A percentile compares a stretch with the other conserved stretches of the same genome.
Conservation (phyloP, 1,140 invertebrate genomes). For the Helicoverpa armigera region DNA sequence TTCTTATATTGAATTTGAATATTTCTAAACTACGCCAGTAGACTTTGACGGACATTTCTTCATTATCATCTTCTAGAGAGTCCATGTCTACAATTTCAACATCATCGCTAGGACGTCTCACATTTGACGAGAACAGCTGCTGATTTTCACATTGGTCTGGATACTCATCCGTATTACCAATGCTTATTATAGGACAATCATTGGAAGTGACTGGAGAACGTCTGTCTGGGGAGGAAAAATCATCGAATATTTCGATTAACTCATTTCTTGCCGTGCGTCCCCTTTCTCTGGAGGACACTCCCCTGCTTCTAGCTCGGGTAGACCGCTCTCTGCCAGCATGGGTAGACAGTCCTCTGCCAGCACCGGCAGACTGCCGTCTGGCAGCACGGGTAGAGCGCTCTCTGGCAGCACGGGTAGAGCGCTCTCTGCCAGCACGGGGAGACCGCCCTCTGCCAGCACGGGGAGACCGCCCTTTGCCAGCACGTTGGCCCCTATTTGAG, state of each 20-base stretch:
- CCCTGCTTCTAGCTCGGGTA: not conserved
- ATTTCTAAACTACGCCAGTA: slow-evolving; percentile 72
- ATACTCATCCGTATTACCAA: slow-evolving; percentile 77
- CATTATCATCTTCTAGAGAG: slow-evolving; percentile 66
- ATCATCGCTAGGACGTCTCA: slow-evolving; percentile 26
- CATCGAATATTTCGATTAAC: too few relatives aligned
- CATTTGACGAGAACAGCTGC: slow-evolving; percentile 61
- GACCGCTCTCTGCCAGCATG: not conserved
- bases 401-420: not conserved
- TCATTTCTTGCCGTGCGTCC: not conserved
- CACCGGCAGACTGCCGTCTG: not conserved
- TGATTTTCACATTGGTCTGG: slow-evolving; percentile 64
- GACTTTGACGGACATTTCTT: slow-evolving; percentile 77
- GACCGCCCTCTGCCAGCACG: too few relatives aligned
- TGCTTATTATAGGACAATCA: slow-evolving; percentile 59
- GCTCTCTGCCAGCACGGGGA: too few relatives aligned
- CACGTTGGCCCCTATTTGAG: not conserved
- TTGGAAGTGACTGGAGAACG: not conserved
- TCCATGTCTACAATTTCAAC: slow-evolving; percentile 58
- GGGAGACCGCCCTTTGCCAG: not conserved
- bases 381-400: not conserved
- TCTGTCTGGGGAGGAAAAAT: too few relatives aligned
- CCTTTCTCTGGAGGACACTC: not conserved
- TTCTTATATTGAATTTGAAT: slow-evolving; percentile 70
- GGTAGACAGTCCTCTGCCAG: too few relatives aligned